Conservation (phyloP, 2,113 vertebrate genomes). For the Pseudorectes ferrugineus region DNA sequence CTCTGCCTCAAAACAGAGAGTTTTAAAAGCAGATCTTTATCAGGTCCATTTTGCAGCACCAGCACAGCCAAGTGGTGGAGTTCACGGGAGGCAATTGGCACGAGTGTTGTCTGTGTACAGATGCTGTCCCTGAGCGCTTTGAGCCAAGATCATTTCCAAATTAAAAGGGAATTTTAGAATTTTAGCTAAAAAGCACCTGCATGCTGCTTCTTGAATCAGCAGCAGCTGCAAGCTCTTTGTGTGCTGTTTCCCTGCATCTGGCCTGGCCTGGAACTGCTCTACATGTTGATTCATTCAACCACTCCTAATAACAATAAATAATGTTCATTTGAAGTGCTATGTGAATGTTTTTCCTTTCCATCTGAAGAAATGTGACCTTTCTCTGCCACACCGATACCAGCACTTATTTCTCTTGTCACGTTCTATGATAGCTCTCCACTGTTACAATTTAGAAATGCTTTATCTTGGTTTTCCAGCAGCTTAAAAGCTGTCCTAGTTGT, state of each 20-base stretch:
- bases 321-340: neutral
- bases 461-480: neutral
- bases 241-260: neutral
- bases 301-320: neutral
- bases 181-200: neutral
- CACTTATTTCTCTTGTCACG: neutral
- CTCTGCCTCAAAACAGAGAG: neutral
- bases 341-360: neutral
- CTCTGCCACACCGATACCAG: neutral
- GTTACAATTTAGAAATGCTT: neutral
- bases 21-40: neutral
- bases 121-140: neutral
- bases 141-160: neutral
- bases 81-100: neutral
- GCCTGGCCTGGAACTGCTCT: neutral
- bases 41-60: neutral
- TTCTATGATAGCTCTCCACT: neutral
- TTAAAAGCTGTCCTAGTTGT: neutral
- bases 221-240: neutral
- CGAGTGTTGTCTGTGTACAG: accelerated
- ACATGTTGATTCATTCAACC: neutral
- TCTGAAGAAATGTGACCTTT: neutral
- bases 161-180: neutral
- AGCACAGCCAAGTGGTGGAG: neutral
- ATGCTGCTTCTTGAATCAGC: neutral